Evolutionary conservation across 2,113 vertebrate genomes (phyloP), one percentile per base, ranked within the genome.

Genomic region (Myiopsitta monachus): DNA sequence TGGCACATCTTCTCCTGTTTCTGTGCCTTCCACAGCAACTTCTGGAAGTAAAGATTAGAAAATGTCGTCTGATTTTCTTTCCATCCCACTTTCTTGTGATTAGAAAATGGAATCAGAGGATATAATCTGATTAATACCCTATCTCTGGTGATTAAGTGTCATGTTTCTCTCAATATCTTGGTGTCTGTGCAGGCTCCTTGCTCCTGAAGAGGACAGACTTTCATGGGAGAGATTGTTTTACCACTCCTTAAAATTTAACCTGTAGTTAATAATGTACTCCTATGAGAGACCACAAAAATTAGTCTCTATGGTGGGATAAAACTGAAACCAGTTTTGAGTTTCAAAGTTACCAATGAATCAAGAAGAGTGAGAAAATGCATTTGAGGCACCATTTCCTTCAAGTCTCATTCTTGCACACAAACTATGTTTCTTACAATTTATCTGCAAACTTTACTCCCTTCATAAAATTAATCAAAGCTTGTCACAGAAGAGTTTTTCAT

Each of bases 31-130:
- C 61, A 62, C 54, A 66, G 41, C 3, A 73, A 69, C 38, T 63
- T 76, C 49, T 54, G n/a, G 38, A 12, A 79, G 44, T 23, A 66
- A 70, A 57, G 77, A 84, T 78, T 78, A 82, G 46, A 91, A 77
- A 8, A 18, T 5, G 18, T 24, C 18, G 18, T 85, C 41, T 80
- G 39, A 1, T 77, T 90, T 87, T 39, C 64, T 78, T 80, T 46
- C 82, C 59, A 55, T 49, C 59, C 18, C 18, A 24, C 39, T 70
- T 85, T 74, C 63, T 57, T 51, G 33, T 92, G 41, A 86, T 70
- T 41, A 81, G 59, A 91, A 95, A 96, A 90, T 76, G 62, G 38
- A 62, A 92, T 67, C 84, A 88, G 67, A 70, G 59, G 87, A 69
- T 6, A 46, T 57, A 76, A 95, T 95, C 66, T 4, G 38, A 85